A percentile compares a stretch with the other conserved stretches of the same genome.
These are phyloP conservation scores for Sus scrofa DNA, from an alignment of 2,113 vertebrate species.

Conservation along the genomic window T2T-Sscrofa CM000817.6:16731001-16731500, in stretches of 20 bases:
- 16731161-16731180: constrained; percentile 99
- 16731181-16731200: constrained; percentile 96
- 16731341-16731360: constrained; percentile 99
- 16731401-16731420: constrained; percentile 89
- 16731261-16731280: constrained; percentile 99
- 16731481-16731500: constrained; percentile 74
- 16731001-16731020: constrained; percentile 68
- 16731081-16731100: constrained; percentile 83
- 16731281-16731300: constrained; percentile 99
- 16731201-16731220: constrained; percentile 93
- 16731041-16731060: constrained; percentile 75
- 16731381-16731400: constrained; percentile 98
- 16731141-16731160: constrained; percentile 99
- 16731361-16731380: constrained; percentile 94
- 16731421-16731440: constrained; percentile 82
- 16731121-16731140: constrained; percentile 96
- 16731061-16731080: constrained; percentile 74
- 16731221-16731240: constrained; percentile 95
- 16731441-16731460: constrained; percentile 78
- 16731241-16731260: constrained; percentile 95
- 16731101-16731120: constrained; percentile 89
- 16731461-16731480: constrained; percentile 60
- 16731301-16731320: constrained; percentile 95
- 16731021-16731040: constrained; percentile 72
- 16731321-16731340: constrained; percentile 99